A percentile compares a stretch with the other conserved stretches of the same genome.
phyloP scores from a whole-genome alignment of 2,888 invertebrate genomes.

The Himalopsyche anomala region DNA sequence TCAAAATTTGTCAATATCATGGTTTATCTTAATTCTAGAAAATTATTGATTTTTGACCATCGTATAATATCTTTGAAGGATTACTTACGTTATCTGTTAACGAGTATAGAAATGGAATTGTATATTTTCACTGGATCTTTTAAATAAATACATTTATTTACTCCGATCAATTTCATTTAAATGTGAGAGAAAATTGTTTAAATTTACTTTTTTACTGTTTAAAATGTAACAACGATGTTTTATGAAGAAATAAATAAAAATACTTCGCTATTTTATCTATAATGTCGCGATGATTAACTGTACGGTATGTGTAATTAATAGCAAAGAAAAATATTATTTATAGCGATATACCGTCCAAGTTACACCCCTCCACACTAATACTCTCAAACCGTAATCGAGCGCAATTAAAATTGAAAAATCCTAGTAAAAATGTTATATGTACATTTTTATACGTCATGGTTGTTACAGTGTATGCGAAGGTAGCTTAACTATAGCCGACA shows the following conservation, averaged over 20 bases:
- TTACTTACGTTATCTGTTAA: too few relatives aligned
- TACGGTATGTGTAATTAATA: conserved; percentile 48
- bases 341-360: conserved; percentile 45
- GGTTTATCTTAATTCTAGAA: too few relatives aligned
- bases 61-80: too few relatives aligned
- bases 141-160: too few relatives aligned
- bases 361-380: conserved; percentile 36
- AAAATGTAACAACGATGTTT: not conserved
- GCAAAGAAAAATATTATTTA: conserved; percentile 54
- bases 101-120: too few relatives aligned
- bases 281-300: conserved; percentile 15
- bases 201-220: too few relatives aligned
- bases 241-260: conserved; percentile 3
- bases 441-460: conserved; percentile 32
- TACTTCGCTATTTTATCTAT: not conserved
- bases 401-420: conserved; percentile 55
- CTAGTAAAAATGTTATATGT: not conserved
- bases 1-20: too few relatives aligned
- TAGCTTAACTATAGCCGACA: conserved; percentile 1
- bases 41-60: too few relatives aligned
- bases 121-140: too few relatives aligned
- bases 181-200: too few relatives aligned
- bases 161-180: too few relatives aligned
- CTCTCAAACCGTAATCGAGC: conserved; percentile 40
- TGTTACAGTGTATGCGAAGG: not conserved